These are phyloP conservation scores for Drosophila macrospina DNA, from an alignment of 2,888 invertebrate species.

Conservation along the genomic window DNA sequence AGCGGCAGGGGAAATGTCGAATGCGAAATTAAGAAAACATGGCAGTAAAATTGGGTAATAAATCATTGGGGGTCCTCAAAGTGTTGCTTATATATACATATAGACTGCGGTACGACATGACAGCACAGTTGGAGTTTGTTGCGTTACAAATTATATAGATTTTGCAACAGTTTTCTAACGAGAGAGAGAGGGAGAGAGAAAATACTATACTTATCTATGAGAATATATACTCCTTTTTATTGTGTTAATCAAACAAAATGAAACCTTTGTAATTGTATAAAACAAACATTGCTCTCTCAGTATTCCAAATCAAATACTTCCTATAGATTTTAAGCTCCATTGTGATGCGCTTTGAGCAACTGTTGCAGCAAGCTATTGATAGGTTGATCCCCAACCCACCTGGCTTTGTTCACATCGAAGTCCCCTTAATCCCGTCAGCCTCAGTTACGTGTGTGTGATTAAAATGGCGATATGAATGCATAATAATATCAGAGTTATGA, in stretches of 20 bases:
- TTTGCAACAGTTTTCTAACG: slow-evolving; percentile 44
- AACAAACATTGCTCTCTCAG: not conserved
- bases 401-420: slow-evolving; percentile 6
- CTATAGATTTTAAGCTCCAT: not conserved
- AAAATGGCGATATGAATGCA: slow-evolving; percentile 80
- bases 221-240: too few relatives aligned
- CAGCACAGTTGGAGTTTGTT: slow-evolving; percentile 70
- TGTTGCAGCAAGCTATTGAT: slow-evolving; percentile 28
- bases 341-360: slow-evolving; percentile 13
- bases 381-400: not conserved
- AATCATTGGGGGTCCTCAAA: slow-evolving; percentile 79
- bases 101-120: slow-evolving; percentile 8
- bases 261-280: not conserved
- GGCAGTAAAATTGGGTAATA: slow-evolving; percentile 82
- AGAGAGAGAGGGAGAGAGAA: not conserved
- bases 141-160: slow-evolving; percentile 74
- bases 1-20: slow-evolving; percentile 80
- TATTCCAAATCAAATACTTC: not conserved
- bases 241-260: too few relatives aligned
- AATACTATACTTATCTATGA: too few relatives aligned
- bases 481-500: slow-evolving; percentile 78
- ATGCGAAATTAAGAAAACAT: slow-evolving; percentile 83
- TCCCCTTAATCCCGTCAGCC: slow-evolving; percentile 58
- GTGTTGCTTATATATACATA: slow-evolving; percentile 72
- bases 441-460: slow-evolving; percentile 68